These are phyloP conservation scores for Bombyx mandarina DNA, from an alignment of 1,140 invertebrate genomes.

Conservation along the genomic window DNA sequence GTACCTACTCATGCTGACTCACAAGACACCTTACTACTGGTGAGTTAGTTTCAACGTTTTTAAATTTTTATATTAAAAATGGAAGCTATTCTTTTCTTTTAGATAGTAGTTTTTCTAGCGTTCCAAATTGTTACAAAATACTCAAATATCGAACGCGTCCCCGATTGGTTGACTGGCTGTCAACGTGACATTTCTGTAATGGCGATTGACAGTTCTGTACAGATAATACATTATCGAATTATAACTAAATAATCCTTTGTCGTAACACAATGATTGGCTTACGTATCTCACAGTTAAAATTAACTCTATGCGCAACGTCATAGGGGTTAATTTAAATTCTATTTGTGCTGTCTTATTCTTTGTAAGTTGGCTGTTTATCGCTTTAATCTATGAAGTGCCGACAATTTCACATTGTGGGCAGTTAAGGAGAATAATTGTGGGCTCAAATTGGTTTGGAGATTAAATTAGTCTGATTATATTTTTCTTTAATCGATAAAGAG, in stretches of 20 bases:
- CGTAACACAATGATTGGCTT: background rate
- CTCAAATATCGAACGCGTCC: background rate
- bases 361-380: constrained; percentile 1
- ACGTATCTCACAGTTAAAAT: background rate
- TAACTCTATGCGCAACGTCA: background rate
- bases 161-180: constrained; percentile 5
- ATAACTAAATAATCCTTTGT: constrained; percentile 4
- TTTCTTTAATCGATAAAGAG: background rate
- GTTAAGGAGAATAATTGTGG: constrained; percentile 3
- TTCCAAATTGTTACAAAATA: too few relatives aligned
- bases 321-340: background rate
- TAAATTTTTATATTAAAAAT: too few relatives aligned
- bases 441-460: background rate
- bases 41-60: too few relatives aligned
- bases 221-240: constrained; percentile 11
- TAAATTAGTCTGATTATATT: background rate
- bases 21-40: too few relatives aligned
- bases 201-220: constrained; percentile 9
- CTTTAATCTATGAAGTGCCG: background rate
- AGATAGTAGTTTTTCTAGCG: too few relatives aligned
- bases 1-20: too few relatives aligned
- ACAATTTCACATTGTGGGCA: constrained; percentile 1
- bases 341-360: background rate
- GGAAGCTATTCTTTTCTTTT: too few relatives aligned
- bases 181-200: constrained; percentile 8